These are phyloP conservation scores for Catamblyrhynchus diadema DNA, from an alignment of 2,797 vertebrate genomes.

Conservation along the genomic window DNA sequence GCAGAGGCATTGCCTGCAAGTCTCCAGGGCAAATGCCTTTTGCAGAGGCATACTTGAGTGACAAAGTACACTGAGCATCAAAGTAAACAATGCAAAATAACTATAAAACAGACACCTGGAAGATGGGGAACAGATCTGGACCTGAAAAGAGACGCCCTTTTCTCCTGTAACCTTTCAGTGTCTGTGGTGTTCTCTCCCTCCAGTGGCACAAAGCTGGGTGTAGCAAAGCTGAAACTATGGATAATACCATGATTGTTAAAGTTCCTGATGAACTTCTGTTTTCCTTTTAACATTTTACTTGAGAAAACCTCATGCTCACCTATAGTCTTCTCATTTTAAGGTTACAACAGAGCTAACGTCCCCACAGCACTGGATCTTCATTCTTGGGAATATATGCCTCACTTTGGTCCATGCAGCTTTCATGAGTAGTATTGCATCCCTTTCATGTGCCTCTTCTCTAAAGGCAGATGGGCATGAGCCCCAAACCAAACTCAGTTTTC, in stretches of 20 bases:
- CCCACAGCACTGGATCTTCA: background rate
- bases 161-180: background rate
- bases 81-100: background rate
- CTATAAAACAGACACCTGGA: background rate
- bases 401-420: background rate
- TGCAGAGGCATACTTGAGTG: background rate
- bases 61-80: background rate
- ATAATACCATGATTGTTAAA: background rate
- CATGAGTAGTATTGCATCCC: background rate
- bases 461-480: background rate
- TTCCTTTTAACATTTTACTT: background rate
- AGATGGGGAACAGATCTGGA: background rate
- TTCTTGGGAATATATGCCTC: background rate
- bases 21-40: background rate
- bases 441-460: slow-evolving; percentile 10
- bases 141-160: background rate
- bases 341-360: background rate
- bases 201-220: background rate
- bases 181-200: background rate
- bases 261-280: background rate
- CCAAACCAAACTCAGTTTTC: slow-evolving; percentile 31
- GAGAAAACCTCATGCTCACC: background rate
- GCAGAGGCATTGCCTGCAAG: background rate
- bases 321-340: background rate
- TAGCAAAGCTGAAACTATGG: background rate